Percentiles rank a stretch among this genome's conserved stretches.
Conservation (phyloP, 2,888 invertebrate species). For the Noctua janthina region DNA sequence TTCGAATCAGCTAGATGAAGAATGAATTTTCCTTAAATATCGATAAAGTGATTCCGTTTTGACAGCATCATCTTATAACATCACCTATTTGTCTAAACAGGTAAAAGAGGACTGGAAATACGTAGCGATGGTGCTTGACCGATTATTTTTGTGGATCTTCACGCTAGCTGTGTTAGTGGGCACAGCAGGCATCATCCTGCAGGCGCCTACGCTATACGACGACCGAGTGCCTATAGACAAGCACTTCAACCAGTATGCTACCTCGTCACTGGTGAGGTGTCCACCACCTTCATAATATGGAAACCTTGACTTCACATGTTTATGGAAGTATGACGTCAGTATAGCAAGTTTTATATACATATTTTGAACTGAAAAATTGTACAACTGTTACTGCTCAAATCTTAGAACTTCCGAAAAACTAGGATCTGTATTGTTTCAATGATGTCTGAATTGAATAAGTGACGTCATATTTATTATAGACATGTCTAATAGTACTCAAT, state of each 20-base stretch:
- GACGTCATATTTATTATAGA: slow-evolving; percentile 55
- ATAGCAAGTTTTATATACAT: slow-evolving; percentile 5
- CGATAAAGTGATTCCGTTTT: neutral
- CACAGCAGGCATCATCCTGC: slow-evolving; percentile 97
- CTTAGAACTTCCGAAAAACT: neutral
- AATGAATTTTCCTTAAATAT: neutral
- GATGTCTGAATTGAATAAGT: slow-evolving; percentile 18
- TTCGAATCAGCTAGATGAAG: neutral
- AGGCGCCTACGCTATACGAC: slow-evolving; percentile 98
- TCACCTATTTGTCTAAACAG: slow-evolving; percentile 82
- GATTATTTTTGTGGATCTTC: slow-evolving; percentile 99
- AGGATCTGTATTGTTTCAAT: neutral
- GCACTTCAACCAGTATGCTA: slow-evolving; percentile 95
- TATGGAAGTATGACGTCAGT: slow-evolving; percentile 50
- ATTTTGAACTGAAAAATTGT: neutral
- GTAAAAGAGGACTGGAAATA: slow-evolving; percentile 99
- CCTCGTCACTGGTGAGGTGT: slow-evolving; percentile 94
- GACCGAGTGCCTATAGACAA: slow-evolving; percentile 97
- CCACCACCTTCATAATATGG: slow-evolving; percentile 91
- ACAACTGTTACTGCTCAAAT: neutral
- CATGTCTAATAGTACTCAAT: slow-evolving; percentile 54
- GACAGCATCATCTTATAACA: neutral
- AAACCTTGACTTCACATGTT: slow-evolving; percentile 26
- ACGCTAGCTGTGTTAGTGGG: slow-evolving; percentile 98
- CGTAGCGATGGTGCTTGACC: slow-evolving; percentile 99